phyloP scores from a whole-genome alignment of 2,113 vertebrate genomes.

The Myotis yumanensis region DNA sequence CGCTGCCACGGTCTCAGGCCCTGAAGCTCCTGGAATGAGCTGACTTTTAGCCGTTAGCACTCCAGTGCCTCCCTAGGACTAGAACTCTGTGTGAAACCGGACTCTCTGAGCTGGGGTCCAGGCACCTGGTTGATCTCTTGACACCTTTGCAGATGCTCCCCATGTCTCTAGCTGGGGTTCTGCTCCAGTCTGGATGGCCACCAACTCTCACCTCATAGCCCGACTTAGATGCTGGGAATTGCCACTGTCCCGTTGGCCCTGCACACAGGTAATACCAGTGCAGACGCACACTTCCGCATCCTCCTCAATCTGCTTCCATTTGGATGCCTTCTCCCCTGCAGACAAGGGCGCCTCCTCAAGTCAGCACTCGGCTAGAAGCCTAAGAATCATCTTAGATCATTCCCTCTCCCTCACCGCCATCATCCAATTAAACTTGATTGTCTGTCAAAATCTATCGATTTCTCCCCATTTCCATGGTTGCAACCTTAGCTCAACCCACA shows the following conservation, averaged over 20 bases:
- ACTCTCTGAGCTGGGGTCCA: not conserved
- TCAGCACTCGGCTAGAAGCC: not conserved
- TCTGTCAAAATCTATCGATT: not conserved
- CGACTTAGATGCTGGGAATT: not conserved
- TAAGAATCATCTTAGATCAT: not conserved
- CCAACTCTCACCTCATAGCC: not conserved
- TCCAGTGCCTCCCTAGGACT: too few relatives aligned
- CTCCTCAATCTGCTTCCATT: not conserved
- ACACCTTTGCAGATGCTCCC: not conserved
- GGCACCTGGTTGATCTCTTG: not conserved
- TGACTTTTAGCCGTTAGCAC: not conserved
- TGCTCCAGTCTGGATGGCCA: not conserved
- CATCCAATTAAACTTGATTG: not conserved
- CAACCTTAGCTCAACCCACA: fast-evolving
- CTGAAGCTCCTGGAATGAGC: not conserved
- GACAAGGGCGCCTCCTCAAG: not conserved
- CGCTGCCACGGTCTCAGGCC: not conserved
- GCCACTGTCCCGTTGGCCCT: not conserved
- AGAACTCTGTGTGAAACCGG: not conserved
- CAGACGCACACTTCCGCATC: not conserved
- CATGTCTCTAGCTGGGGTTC: not conserved
- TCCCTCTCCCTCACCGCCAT: not conserved
- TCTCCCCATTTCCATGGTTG: not conserved
- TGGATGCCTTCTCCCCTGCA: not conserved
- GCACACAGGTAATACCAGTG: not conserved